Evolutionary conservation across 2,888 invertebrate species (phyloP).

Genomic region (Leucozona laternaria): DNA sequence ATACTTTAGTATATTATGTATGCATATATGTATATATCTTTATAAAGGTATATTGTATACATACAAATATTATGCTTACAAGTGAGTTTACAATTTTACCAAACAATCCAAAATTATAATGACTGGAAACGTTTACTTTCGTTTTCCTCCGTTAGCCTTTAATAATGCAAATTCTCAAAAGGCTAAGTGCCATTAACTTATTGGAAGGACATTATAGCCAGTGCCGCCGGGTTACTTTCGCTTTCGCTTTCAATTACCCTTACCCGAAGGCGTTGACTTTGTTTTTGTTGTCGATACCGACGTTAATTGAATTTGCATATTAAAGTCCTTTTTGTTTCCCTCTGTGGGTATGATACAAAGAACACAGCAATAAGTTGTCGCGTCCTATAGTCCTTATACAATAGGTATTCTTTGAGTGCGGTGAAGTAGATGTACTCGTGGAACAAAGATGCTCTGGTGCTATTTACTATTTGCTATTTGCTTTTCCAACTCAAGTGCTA

Average conservation of each 20-base stretch:
- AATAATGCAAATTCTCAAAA: constrained; percentile 37
- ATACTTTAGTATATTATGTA: too few relatives aligned
- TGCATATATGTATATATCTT: too few relatives aligned
- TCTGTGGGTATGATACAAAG: constrained; percentile 35
- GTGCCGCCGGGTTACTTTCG: constrained; percentile 30
- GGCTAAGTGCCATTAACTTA: constrained; percentile 39
- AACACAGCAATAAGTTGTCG: constrained; percentile 21
- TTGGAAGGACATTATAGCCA: constrained; percentile 35
- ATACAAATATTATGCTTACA: too few relatives aligned
- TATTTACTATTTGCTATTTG: neutral
- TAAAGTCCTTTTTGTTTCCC: constrained; percentile 20
- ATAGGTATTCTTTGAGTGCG: neutral
- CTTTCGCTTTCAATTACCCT: constrained; percentile 66
- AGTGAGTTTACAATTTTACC: too few relatives aligned
- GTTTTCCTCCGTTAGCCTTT: constrained; percentile 20
- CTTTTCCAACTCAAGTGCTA: constrained; percentile 3
- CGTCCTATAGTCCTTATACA: neutral
- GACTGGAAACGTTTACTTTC: constrained; percentile 4
- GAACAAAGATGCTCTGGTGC: neutral
- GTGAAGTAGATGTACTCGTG: neutral
- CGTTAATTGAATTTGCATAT: constrained; percentile 73
- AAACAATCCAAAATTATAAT: neutral
- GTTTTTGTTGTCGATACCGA: neutral
- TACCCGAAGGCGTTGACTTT: constrained; percentile 36
- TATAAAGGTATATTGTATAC: too few relatives aligned